phyloP scores from a whole-genome alignment of 2,888 invertebrate species.

The Aricia artaxerxes region DNA sequence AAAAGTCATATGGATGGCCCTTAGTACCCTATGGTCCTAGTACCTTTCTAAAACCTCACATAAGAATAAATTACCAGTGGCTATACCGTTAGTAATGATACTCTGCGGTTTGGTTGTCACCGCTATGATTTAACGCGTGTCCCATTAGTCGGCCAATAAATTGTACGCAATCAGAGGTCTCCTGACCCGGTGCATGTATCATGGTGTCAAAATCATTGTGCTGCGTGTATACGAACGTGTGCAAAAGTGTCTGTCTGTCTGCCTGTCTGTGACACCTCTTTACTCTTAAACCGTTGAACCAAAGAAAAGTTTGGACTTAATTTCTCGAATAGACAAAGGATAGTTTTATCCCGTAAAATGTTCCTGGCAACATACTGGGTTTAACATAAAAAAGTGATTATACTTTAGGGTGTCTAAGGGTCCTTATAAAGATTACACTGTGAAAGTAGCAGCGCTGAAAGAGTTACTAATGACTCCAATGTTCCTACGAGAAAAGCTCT shows the following conservation, averaged over 20 bases:
- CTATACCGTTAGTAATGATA: conserved; percentile 7
- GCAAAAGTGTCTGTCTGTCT: background rate
- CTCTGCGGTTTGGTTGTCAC: conserved; percentile 22
- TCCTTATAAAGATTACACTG: too few species aligned
- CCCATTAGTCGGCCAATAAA: conserved; percentile 26
- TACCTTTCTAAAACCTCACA: background rate
- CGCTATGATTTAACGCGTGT: conserved; percentile 19
- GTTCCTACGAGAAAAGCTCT: too few species aligned
- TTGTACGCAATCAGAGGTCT: conserved; percentile 18
- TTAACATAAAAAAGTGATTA: too few species aligned
- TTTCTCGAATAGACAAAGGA: too few species aligned
- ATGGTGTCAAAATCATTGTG: conserved; percentile 1
- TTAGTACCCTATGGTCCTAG: background rate
- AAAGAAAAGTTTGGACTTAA: too few species aligned
- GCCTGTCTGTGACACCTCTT: too few species aligned
- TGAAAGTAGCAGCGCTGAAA: too few species aligned
- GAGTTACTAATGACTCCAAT: too few species aligned
- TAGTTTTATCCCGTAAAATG: too few species aligned
- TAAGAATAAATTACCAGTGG: background rate
- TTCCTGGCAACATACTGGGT: too few species aligned
- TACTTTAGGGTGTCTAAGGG: too few species aligned
- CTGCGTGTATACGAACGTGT: background rate
- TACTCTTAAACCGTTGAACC: too few species aligned
- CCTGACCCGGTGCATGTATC: conserved; percentile 6
- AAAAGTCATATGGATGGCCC: background rate